Conservation (phyloP, 2,888 invertebrate species). For the Neoitamus cyanurus region DNA sequence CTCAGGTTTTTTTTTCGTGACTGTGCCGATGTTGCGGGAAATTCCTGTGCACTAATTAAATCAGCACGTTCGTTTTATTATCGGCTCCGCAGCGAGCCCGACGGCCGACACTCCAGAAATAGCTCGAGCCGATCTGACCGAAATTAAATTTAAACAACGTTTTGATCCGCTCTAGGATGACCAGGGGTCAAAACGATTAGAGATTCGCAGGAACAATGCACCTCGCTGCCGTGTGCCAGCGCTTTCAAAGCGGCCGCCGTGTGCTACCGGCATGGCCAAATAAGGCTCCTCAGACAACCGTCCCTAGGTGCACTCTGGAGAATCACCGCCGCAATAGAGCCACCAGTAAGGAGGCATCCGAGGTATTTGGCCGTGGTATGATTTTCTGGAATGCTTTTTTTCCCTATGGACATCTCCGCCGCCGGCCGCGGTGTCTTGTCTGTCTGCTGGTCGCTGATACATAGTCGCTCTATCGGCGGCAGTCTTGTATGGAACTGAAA, state of each 20-base stretch:
- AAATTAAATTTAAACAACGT: constrained; percentile 30
- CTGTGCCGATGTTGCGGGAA: neutral
- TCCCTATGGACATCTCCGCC: neutral
- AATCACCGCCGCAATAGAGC: neutral
- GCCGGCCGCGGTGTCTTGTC: neutral
- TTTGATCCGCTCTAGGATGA: constrained; percentile 2
- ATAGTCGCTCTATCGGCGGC: neutral
- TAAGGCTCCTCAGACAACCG: constrained; percentile 15
- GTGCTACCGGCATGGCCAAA: constrained; percentile 2
- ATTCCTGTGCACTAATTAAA: constrained; percentile 37
- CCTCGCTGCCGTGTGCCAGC: neutral
- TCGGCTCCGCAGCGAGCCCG: neutral
- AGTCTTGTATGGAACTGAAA: neutral
- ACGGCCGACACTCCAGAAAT: constrained; percentile 15
- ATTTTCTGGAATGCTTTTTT: constrained; percentile 30
- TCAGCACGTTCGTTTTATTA: constrained; percentile 19
- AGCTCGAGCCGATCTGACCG: neutral
- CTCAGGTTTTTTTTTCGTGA: neutral
- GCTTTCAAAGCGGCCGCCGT: constrained; percentile 9
- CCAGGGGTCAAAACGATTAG: constrained; percentile 29
- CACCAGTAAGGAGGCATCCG: constrained; percentile 4
- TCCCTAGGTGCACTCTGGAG: constrained; percentile 20
- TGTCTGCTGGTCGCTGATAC: neutral
- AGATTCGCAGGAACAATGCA: neutral
- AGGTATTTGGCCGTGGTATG: constrained; percentile 33